Evolutionary conservation across 2,797 vertebrate genomes (phyloP), one percentile per base, ranked within the genome.

Genomic region (Melanotaenia trifasciata): DNA sequence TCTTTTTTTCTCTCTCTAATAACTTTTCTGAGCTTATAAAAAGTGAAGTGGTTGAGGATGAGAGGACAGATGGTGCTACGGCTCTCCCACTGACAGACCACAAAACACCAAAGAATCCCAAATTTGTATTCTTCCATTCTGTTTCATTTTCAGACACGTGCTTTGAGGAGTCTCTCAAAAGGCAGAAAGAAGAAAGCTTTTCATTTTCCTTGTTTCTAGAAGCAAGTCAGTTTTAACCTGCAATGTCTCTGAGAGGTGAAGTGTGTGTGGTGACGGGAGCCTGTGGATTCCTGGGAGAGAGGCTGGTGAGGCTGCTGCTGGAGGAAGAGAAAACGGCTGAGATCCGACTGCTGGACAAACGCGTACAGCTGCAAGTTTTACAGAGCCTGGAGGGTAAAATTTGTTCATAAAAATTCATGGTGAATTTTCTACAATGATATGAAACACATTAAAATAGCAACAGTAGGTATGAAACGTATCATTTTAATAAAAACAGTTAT

Each of bases 261-360:
- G 95, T 94, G 68, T 98, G 96, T 53, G 92, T 98, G 78, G 95
- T 99, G 89, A 99, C 97, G 0, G 98, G 98, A 66, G 98, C 96
- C 4, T 91, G 94, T 54, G 98, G 98, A 1, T 98, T 99, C 79
- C 92, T 99, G 74, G 98, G 98, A 1, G 92, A 87, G 78, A 95
- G 91, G 75, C 94, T 98, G 36, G 72, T 97, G 64, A n/a, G 18
- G 69, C 81, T 97, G 80, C 84, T 99, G 84, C 77, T 96, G 78
- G 94, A 97, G 56, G 96, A 97, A 32, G 95, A 97, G 81, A 90
- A 90, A 0, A 76, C 94, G 64, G 88, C 94, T 1, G 97, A 99
- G 92, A 80, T 99, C 18, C 92, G 97, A 0, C 84, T 94, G 56
- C 84, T 98, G 79, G 98, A 99, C 93, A 96, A 84, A 87, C 60